Base-by-base conservation (phyloP, 2,113 vertebrate genomes). In the Misgurnus anguillicaudatus region DNA sequence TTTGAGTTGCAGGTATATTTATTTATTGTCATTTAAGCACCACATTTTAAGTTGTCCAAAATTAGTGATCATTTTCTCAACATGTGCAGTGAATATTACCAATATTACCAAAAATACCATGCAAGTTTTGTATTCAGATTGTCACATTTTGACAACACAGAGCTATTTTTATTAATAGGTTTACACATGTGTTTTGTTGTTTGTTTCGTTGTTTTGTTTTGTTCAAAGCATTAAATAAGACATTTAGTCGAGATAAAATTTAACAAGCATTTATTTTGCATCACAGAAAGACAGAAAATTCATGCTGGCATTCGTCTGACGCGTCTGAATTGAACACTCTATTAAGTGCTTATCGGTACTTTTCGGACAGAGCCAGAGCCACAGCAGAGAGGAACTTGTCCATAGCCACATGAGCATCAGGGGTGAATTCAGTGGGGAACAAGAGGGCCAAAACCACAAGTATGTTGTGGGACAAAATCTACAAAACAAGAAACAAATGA, bases 381-480 rank as follows among this genome's bases (percentile, higher is more conserved):
- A 94, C 79, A 0, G 10, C 1, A 0, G 79, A 63, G 16, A 95
- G 5, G 88, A 94, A 94, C 90, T 95, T 94, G 92, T 95, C 94
- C 86, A 93, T 79, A 48, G 92, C 90, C 60, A 93, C 89, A 0
- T 94, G 92, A 7, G 87, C 79, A 1, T 89, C 86, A 0, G 93
- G 88, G 63, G 85, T 91, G 83, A 95, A 90, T 0, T 72, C 6
- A 0, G 0, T 0, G 0, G 88, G 85, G 79, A 84, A 77, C 85
- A 82, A 86, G 41, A 0, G 0, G 65, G 92, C 91, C 82, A 94
- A 7, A 38, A 89, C 91, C 81, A 95, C 89, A 68, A 92, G 82
- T 78, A 97, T 75, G 88, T 86, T 90, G 9, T 94, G 93, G 75
- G 82, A 63, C 86, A 95, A 87, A 53, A 90, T 77, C 88, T 89